Conservation (phyloP, 1,140 invertebrate genomes). For the Brachionus rotundiformis region DNA sequence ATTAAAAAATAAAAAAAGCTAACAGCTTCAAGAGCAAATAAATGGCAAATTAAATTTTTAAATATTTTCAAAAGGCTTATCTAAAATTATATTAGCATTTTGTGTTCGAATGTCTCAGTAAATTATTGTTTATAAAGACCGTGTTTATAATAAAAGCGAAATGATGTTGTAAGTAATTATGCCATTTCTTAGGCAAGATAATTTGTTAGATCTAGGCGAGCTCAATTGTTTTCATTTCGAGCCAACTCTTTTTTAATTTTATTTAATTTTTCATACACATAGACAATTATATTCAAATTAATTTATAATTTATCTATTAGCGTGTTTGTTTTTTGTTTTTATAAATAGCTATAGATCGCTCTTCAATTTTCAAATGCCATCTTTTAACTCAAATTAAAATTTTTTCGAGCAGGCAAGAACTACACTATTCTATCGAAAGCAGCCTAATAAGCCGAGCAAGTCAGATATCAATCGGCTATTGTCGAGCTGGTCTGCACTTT, state of each 20-base stretch:
- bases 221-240: background rate
- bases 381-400: too few species aligned
- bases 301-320: background rate
- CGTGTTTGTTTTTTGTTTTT: background rate
- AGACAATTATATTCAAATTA: conserved; percentile 8
- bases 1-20: background rate
- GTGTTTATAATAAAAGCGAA: too few species aligned
- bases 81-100: conserved; percentile 16
- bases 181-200: background rate
- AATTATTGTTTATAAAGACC: background rate
- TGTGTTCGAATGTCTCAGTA: background rate
- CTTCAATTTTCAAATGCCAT: background rate
- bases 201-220: background rate
- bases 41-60: conserved; percentile 3
- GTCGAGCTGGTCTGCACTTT: background rate
- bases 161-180: background rate
- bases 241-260: background rate
- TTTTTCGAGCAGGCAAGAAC: too few species aligned
- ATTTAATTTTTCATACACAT: background rate
- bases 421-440: too few species aligned
- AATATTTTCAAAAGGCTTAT: conserved; percentile 16
- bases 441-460: too few species aligned
- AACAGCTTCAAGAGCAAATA: background rate
- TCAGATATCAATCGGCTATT: background rate
- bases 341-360: background rate